Evolutionary conservation across 2,888 invertebrate species (phyloP).

Genomic region (Ectemnius continuus): DNA sequence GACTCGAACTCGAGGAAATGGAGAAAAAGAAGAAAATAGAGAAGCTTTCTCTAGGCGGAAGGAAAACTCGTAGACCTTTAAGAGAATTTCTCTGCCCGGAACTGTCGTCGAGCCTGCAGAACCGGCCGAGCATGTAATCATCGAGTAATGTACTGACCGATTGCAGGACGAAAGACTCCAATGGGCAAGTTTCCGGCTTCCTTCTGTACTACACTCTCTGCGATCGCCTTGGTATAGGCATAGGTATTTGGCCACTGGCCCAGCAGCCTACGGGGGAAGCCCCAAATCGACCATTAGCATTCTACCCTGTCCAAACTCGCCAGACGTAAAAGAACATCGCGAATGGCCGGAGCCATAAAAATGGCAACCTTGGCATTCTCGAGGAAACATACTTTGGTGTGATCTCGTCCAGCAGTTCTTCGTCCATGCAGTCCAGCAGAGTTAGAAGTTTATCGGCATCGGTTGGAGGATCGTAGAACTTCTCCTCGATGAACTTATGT

Average conservation of each 20-base stretch:
- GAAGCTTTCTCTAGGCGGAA: not conserved
- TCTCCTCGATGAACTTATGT: constrained; percentile 79
- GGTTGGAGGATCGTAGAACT: constrained; percentile 80
- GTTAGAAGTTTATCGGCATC: constrained; percentile 79
- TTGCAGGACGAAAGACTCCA: constrained; percentile 90
- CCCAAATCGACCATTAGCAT: constrained; percentile 24
- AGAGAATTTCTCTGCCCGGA: constrained; percentile 2
- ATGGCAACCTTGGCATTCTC: too few relatives aligned
- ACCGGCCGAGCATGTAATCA: not conserved
- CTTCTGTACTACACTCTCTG: constrained; percentile 86
- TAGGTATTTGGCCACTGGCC: constrained; percentile 93
- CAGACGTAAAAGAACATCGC: too few relatives aligned
- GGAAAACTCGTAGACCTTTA: not conserved
- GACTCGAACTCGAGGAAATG: not conserved
- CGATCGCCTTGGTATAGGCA: constrained; percentile 93
- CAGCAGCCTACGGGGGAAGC: constrained; percentile 79
- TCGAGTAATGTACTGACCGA: constrained; percentile 80
- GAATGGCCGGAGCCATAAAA: too few relatives aligned
- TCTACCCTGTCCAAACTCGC: not conserved
- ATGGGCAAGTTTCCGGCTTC: constrained; percentile 87
- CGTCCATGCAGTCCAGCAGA: constrained; percentile 79
- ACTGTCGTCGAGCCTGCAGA: not conserved
- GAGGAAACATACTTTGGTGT: constrained; percentile 77
- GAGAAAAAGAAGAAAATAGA: not conserved
- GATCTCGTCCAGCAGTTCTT: constrained; percentile 79